phyloP scores from a whole-genome alignment of 1,140 invertebrate species.

The Polypedilum pembai region DNA sequence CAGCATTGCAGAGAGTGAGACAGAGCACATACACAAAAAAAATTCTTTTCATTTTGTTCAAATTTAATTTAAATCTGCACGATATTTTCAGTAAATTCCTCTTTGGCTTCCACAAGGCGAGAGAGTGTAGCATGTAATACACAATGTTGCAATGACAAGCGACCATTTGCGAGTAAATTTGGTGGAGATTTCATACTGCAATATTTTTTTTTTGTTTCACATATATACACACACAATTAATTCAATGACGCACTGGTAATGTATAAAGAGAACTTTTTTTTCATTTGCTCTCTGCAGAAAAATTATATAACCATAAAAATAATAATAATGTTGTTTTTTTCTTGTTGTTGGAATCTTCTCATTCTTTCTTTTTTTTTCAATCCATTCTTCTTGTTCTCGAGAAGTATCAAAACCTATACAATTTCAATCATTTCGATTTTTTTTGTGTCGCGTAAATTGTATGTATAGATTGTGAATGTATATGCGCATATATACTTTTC shows the following conservation, averaged over 20 bases:
- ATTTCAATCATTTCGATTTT: slow-evolving; percentile 13
- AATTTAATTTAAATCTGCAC: slow-evolving; percentile 19
- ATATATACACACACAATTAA: too few relatives aligned
- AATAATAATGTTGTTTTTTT: slow-evolving; percentile 14
- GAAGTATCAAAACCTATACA: not conserved
- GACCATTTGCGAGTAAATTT: too few relatives aligned
- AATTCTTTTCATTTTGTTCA: not conserved
- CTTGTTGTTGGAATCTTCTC: not conserved
- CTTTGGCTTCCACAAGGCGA: not conserved
- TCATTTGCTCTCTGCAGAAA: not conserved
- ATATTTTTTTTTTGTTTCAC: not conserved
- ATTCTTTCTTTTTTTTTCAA: not conserved
- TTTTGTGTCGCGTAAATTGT: slow-evolving; percentile 12
- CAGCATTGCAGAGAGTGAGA: not conserved
- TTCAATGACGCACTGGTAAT: not conserved
- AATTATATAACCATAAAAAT: slow-evolving; percentile 7
- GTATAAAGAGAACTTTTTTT: too few relatives aligned
- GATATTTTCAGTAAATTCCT: not conserved
- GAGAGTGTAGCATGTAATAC: not conserved
- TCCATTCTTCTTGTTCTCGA: not conserved
- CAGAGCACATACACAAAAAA: too few relatives aligned
- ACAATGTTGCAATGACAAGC: not conserved
- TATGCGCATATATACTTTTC: slow-evolving; percentile 12
- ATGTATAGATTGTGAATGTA: not conserved
- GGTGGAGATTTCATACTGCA: not conserved